Base-by-base conservation (phyloP, 2,113 vertebrate species). In the Megaptera novaeangliae region DNA sequence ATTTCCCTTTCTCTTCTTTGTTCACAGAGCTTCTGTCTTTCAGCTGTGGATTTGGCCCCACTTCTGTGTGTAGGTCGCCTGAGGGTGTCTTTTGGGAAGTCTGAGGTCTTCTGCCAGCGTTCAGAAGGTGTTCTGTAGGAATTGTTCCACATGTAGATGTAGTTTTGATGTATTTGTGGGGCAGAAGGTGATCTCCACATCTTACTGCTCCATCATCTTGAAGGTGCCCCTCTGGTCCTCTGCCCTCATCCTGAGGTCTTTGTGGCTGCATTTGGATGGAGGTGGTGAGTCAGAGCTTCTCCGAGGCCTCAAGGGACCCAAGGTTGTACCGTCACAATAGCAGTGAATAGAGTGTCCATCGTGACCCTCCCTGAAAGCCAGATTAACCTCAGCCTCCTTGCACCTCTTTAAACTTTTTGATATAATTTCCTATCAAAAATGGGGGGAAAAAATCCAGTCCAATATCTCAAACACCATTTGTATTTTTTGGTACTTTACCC, bases 401-500 rank as follows among this genome's bases (percentile, higher is more conserved):
- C 5, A 52, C 15, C 15, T 52, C n/a, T 2, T 0, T 93, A 69
- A 94, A 59, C 83, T 92, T 18, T 98, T 88, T 29, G 0, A 5
- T 82, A 71, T 13, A 3, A 57, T 34, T 89, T 71, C 89, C 85
- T 31, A 77, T 6, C 1, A 23, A 57, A 91, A 95, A 84, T 20
- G 9, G 34, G 36, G 14, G 6, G 14, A 7, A 57, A 80, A 88
- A 61, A 36, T 94, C 21, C 29, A 96, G 39, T 81, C 66, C 82
- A 39, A 64, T n/a, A 88, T 88, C 39, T 59, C 84, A 71, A 91
- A 89, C n/a, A 63, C 5, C 14, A 68, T 96, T 94, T 95, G 64
- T 96, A 84, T 39, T 87, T 95, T 84, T 41, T 85, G 78, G 21
- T 72, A 63, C 46, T 94, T 97, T 96, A 72, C 10, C 69, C 10